Percentiles rank a stretch among this genome's conserved stretches.
These are phyloP conservation scores for Chaetorhynchus papuensis DNA, from an alignment of 2,113 vertebrate species.

Conservation along the genomic window DNA sequence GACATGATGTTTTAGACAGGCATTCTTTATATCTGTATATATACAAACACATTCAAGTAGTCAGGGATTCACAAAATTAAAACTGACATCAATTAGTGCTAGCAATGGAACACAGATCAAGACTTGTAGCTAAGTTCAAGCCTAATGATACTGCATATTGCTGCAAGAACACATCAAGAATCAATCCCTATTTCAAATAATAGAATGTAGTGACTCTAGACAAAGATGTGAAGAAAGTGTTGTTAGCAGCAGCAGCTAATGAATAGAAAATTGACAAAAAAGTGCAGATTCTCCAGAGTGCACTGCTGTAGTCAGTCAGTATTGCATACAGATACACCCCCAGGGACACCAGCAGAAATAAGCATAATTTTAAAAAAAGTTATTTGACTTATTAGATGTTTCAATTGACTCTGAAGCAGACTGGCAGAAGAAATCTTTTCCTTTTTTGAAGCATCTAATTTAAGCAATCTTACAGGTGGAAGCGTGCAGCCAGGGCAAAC, in stretches of 20 bases:
- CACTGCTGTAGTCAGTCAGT: background rate
- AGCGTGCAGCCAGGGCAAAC: background rate
- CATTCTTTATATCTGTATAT: background rate
- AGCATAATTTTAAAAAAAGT: rapidly evolving
- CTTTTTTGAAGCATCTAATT: background rate
- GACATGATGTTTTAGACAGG: constrained; percentile 28
- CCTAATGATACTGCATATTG: background rate
- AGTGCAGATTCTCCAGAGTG: background rate
- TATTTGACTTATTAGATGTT: background rate
- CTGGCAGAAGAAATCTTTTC: background rate
- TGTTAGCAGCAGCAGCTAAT: background rate
- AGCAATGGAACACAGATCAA: background rate
- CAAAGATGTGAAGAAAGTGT: background rate
- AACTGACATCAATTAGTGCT: background rate
- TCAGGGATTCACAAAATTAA: background rate
- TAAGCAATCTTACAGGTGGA: background rate
- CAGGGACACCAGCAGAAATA: background rate
- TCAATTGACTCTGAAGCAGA: background rate
- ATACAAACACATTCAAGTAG: background rate
- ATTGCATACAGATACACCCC: background rate
- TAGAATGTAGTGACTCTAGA: background rate
- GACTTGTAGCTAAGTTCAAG: background rate
- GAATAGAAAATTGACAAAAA: background rate
- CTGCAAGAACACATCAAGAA: background rate
- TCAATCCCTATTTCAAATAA: background rate